A percentile compares a stretch with the other conserved stretches of the same genome.
phyloP scores from a whole-genome alignment of 37 sponge, comb jelly and placozoan species.

The Tethya wilhelma region DNA sequence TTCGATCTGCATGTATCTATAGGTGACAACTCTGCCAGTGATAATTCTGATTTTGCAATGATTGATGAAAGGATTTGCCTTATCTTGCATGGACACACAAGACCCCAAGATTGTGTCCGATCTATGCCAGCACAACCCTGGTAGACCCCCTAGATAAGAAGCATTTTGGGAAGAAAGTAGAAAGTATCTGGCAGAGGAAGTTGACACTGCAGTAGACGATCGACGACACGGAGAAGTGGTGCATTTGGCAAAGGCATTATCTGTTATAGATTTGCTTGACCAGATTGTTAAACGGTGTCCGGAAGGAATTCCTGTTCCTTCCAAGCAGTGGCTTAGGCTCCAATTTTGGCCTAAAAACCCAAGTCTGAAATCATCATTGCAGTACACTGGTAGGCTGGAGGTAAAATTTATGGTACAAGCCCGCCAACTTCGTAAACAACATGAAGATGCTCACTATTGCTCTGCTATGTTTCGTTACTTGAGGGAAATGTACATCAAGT shows the following conservation, averaged over 20 bases:
- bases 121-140: constrained; percentile 24
- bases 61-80: constrained; percentile 32
- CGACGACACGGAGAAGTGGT: constrained; percentile 31
- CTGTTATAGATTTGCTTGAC: constrained; percentile 18
- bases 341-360: constrained; percentile 49
- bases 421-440: constrained; percentile 11
- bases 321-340: constrained; percentile 15
- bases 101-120: constrained; percentile 9
- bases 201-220: constrained; percentile 46
- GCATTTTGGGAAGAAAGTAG: constrained; percentile 26
- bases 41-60: background rate
- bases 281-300: constrained; percentile 11
- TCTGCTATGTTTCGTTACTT: constrained; percentile 31
- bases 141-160: constrained; percentile 8
- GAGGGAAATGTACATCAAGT: constrained; percentile 16
- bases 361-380: background rate
- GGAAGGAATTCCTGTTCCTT: background rate
- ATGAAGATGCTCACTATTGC: constrained; percentile 44
- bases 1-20: background rate
- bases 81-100: constrained; percentile 22
- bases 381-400: constrained; percentile 23
- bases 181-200: constrained; percentile 20
- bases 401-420: constrained; percentile 34
- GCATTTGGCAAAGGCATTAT: constrained; percentile 16
- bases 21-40: constrained; percentile 35